These are phyloP conservation scores for Lutjanus campechanus DNA, from an alignment of 2,797 vertebrate genomes.

Conservation along the genomic window DNA sequence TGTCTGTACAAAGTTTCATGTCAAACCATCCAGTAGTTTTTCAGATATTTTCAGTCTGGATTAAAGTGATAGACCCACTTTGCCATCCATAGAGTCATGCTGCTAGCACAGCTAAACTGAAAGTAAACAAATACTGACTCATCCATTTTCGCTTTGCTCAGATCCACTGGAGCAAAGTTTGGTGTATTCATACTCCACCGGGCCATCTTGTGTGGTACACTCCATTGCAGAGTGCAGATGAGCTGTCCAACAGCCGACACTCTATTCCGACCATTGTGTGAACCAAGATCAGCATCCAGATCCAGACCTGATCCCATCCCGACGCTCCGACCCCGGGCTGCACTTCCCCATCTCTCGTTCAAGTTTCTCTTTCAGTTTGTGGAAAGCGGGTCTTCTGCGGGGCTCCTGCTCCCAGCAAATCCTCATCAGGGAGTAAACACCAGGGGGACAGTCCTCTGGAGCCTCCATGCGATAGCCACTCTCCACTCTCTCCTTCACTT, in stretches of 20 bases:
- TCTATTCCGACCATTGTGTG: background rate
- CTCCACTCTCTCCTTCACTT: conserved; percentile 89
- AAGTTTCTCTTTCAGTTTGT: conserved; percentile 90
- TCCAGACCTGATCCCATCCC: conserved; percentile 13
- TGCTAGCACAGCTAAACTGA: too few species aligned
- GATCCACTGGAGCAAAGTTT: background rate
- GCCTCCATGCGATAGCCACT: conserved; percentile 92
- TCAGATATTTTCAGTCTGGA: background rate
- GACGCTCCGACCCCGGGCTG: background rate
- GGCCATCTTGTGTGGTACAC: background rate
- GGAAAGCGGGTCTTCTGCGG: conserved; percentile 88
- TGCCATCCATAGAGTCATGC: background rate
- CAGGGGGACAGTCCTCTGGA: conserved; percentile 88
- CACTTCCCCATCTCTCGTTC: conserved; percentile 81
- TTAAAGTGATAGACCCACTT: background rate
- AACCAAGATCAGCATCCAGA: conserved; percentile 35
- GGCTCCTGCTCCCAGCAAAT: conserved; percentile 93
- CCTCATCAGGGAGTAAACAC: conserved; percentile 89
- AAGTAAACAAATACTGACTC: background rate
- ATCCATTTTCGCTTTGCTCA: background rate
- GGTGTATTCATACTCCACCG: background rate
- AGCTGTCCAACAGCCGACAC: background rate
- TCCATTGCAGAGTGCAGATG: background rate
- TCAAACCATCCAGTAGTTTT: background rate
- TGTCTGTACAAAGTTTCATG: background rate